phyloP scores from a whole-genome alignment of 2,113 vertebrate species.

The Vanacampus margaritifer region DNA sequence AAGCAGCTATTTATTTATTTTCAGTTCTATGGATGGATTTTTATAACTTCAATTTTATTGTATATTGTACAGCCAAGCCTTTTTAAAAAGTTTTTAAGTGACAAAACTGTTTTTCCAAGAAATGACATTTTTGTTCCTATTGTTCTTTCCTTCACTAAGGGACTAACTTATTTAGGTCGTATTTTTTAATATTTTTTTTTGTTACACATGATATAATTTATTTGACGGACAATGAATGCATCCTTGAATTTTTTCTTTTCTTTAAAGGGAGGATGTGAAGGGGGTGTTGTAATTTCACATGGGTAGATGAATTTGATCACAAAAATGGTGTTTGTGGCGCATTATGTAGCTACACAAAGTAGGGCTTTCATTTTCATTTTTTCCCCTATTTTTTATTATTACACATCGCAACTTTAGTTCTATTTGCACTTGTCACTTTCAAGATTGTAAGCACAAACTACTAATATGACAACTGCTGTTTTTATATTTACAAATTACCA shows the following conservation, averaged over 20 bases:
- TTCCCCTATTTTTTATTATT: too few species aligned
- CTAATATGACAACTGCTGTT: slow-evolving; percentile 19
- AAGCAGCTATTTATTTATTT: slow-evolving; percentile 25
- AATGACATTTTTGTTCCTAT: slow-evolving; percentile 25
- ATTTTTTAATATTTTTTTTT: slow-evolving; percentile 13
- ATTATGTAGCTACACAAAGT: neutral
- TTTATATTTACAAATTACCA: neutral
- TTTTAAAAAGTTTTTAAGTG: slow-evolving; percentile 22
- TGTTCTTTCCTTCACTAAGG: slow-evolving; percentile 18
- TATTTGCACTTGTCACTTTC: slow-evolving; percentile 69
- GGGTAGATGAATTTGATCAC: neutral
- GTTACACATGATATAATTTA: neutral
- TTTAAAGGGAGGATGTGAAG: neutral
- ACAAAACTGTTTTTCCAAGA: neutral
- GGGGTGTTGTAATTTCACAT: slow-evolving; percentile 1
- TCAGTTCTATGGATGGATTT: slow-evolving; percentile 14
- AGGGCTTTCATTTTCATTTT: neutral
- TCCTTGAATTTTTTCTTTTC: neutral
- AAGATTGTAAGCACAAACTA: slow-evolving; percentile 13
- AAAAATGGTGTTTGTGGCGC: slow-evolving; percentile 16
- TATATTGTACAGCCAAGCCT: neutral
- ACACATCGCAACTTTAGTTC: neutral
- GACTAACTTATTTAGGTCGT: slow-evolving; percentile 9
- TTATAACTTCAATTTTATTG: neutral
- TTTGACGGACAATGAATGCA: neutral